These are phyloP conservation scores for Macaca nemestrina DNA, from an alignment of 2,113 vertebrate genomes.

Conservation along the genomic window DNA sequence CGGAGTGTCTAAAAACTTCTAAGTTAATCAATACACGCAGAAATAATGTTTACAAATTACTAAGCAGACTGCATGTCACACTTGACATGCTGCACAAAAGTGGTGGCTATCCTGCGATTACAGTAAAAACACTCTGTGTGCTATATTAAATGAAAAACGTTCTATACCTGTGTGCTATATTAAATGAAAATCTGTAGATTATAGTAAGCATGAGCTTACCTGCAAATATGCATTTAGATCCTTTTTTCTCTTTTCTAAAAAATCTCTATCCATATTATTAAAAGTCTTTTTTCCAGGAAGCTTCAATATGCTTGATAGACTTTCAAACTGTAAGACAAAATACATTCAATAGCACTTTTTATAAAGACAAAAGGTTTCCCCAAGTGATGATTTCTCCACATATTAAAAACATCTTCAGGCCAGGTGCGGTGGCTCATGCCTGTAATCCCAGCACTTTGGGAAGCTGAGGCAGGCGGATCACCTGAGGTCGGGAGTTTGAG, in stretches of 20 bases:
- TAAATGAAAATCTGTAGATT: background rate
- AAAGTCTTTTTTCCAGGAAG: conserved; percentile 99
- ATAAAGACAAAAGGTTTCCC: background rate
- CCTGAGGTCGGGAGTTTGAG: too few species aligned
- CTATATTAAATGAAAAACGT: background rate
- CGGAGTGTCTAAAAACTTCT: background rate
- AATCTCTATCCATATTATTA: conserved; percentile 99
- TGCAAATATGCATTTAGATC: conserved; percentile 97
- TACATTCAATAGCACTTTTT: conserved; percentile 26
- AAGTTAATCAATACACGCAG: conserved; percentile 12
- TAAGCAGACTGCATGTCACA: background rate
- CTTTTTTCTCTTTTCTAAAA: conserved; percentile 97
- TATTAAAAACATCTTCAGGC: background rate
- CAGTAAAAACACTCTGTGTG: background rate
- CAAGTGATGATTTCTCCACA: background rate
- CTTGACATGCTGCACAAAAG: background rate
- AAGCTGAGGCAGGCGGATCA: too few species aligned
- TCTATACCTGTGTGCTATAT: background rate
- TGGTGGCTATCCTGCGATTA: background rate
- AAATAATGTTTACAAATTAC: conserved; percentile 29
- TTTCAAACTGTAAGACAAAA: conserved; percentile 92
- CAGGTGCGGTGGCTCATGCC: too few species aligned
- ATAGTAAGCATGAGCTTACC: conserved; percentile 83
- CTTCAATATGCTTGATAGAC: conserved; percentile 92
- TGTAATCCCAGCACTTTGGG: too few species aligned